Base-by-base conservation (phyloP, 2,113 vertebrate genomes). In the Marmota flaviventris region DNA sequence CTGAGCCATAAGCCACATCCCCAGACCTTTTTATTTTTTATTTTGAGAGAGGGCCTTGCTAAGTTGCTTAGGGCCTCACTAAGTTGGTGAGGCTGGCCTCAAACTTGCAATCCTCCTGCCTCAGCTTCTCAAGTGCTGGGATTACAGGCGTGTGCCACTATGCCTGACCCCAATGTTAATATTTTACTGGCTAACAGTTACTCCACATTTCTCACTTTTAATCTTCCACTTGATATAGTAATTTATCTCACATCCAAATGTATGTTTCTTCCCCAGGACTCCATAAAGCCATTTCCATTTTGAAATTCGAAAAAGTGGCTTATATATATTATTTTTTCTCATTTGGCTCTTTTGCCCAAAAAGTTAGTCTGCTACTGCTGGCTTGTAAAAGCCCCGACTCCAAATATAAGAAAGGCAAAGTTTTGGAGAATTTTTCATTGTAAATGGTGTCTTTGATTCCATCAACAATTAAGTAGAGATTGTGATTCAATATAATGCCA, bases 381-480 rank as follows among this genome's bases (percentile, higher is more conserved):
- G 25, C 17, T 81, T 88, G 42, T 56, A 81, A 96, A 97, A 65
- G 32, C 42, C 20, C 70, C 42, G 89, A 75, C 22, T 77, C 29
- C 69, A 91, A 53, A 91, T 75, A n/a, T 73, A 61, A 84, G 45
- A 83, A 86, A 96, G 24, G 48, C 69, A 78, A 29, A 42, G 48
- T 63, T 91, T 14, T 61, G 18, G 48, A 89, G 45, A 72, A 75
- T 73, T 96, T 96, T 73, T 58, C 87, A 89, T 65, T 77, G 22
- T 75, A 92, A 91, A 95, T 22, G 75, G 85, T 94, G 88, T 45
- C 77, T 96, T 78, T 75, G 32, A 78, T 83, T 94, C 51, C 91
- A 91, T 61, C 73, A 76, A 84, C 48, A 83, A 79, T 86, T 95
- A 81, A 45, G 53, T 8, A 91, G 56, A 70, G 48, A 42, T 51